Conservation (phyloP, 1,140 invertebrate genomes). For the Drosophila bipectinata region DNA sequence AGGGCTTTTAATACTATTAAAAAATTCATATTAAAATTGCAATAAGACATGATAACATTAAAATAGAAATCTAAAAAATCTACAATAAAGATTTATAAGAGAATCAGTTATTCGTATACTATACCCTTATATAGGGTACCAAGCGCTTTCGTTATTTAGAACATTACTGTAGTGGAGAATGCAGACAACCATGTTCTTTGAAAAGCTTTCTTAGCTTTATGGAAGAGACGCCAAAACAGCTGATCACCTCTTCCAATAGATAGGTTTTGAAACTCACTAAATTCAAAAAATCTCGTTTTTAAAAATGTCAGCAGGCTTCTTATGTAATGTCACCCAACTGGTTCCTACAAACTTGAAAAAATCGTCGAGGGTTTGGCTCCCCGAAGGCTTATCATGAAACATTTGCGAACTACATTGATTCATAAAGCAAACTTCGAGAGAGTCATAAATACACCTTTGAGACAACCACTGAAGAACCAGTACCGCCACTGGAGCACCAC, state of each 20-base stretch:
- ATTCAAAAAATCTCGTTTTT: not conserved
- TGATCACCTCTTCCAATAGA: not conserved
- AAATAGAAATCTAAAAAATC: too few species aligned
- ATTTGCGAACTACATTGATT: not conserved
- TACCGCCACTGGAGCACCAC: not conserved
- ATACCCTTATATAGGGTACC: not conserved
- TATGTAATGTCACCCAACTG: constrained; percentile 10
- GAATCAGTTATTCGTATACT: too few species aligned
- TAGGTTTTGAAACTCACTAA: constrained; percentile 3
- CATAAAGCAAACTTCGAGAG: not conserved
- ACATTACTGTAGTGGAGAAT: not conserved
- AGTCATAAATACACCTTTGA: not conserved
- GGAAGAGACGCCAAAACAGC: not conserved
- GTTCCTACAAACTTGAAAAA: not conserved
- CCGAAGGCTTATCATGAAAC: not conserved
- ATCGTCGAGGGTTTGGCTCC: not conserved
- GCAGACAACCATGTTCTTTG: not conserved
- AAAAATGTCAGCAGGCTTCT: constrained; percentile 19
- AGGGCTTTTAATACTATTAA: too few species aligned
- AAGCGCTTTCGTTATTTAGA: not conserved
- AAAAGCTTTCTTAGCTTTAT: constrained; percentile 16
- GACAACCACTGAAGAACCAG: not conserved
- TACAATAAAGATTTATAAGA: too few species aligned
- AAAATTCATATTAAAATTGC: too few species aligned
- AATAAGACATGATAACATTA: too few species aligned